Base-by-base conservation (phyloP, 37 sponge, comb jelly and placozoan genomes). In the Cladorhizidae sp. region DNA sequence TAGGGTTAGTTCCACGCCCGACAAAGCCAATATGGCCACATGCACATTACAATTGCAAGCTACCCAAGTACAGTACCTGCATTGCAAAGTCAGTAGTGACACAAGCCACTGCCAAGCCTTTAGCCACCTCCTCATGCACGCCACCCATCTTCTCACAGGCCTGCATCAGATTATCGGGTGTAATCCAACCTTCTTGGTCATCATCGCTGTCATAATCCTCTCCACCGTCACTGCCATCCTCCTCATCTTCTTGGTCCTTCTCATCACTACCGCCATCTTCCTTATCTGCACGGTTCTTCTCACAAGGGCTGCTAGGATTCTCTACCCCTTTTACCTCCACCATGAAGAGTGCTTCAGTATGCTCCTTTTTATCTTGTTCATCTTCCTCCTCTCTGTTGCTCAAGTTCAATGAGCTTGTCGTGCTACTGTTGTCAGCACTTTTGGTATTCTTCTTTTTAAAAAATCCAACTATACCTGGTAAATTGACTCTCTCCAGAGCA, bases 31-130 rank as follows among this genome's bases (percentile, higher is more conserved):
- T n/a, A n/a, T n/a, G 14, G 1, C 35, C 40, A 9, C 67, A 64
- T 26, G 11, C 67, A 25, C 67, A 12, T 12, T 26, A 64, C n/a
- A n/a, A n/a, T n/a, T 64, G 29, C 11, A 28, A 23, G 6, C 9
- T 67, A 9, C 29, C 3, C 20, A 17, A n/a, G 12, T 55, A 74
- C 11, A 29, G 14, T 54, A 88, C 93, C 84, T 95, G 93, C 92
- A 96, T 95, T 1, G 99, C 96, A 84, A 86, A 98, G 83, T 98
- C 99, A 39, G 96, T 89, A 17, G 99, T 98, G 37, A 93, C 72
- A 76, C 99, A 98, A 36, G 86, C 96, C 14, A 98, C 99, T 40
- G 67, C 68, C 14, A 93, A 67, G 0, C 62, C 84, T 33, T 58
- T n/a, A 0, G 83, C 74, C 31, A 26, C 45, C 49, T 73, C 90